Base-by-base conservation (phyloP, 2,888 invertebrate species). In the Torymus texanus region DNA sequence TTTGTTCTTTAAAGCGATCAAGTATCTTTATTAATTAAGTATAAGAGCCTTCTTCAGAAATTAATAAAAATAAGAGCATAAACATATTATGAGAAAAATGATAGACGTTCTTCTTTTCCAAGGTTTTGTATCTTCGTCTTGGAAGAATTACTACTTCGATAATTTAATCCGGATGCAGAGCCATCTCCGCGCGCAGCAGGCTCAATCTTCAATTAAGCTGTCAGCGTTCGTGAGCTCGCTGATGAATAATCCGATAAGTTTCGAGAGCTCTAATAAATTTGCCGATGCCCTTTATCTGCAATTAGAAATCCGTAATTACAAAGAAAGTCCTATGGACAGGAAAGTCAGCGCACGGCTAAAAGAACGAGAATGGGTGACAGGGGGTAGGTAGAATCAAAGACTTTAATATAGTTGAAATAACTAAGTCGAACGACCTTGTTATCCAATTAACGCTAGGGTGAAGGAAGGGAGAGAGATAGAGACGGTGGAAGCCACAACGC, bases 361-460 rank as follows among this genome's bases (percentile, higher is more conserved):
- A 56, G 51, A 16, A 29, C 4, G 5, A 29, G 51, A 61, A 59
- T 10, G n/a, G 21, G 12, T 14, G 1, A 53, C n/a, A 62, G 77
- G 78, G 63, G 21, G 29, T 29, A 81, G 74, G 18, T 61, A 53
- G 73, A 77, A 80, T 77, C 74, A 76, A 70, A 73, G 78, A 78
- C 51, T 78, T 78, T 81, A 78, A 78, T 75, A 78, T 68, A 78
- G 78, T 78, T 73, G 78, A 72, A 81, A 81, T 81, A 81, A 78
- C 75, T 58, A 56, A 81, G 78, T 75, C 75, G 74, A 79, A 82
- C 75, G 68, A 77, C 61, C 83, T 82, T 83, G 83, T 84, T 85
- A 83, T 84, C 83, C 82, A 84, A 84, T 84, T 85, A 85, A 83
- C 82, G 83, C 83, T 67, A 73, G 79, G 75, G 29, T 29, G 29